These are phyloP conservation scores for Ernsta delagoae DNA, from an alignment of 2,888 invertebrate genomes.

Conservation along the genomic window DNA sequence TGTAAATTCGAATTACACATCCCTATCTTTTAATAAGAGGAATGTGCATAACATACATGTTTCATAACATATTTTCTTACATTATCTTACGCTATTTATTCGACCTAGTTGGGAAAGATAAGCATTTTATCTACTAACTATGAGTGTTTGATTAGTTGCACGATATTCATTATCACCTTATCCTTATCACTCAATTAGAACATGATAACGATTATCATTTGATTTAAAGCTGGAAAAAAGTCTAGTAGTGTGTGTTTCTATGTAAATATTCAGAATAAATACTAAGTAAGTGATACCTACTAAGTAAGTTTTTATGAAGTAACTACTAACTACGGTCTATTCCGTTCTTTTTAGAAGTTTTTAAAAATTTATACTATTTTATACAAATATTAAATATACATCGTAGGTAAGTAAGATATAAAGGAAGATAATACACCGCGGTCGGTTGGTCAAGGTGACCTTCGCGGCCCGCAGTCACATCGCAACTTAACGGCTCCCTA, in stretches of 20 bases:
- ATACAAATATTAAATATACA: too few species aligned
- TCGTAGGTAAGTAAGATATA: neutral
- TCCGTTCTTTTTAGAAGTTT: too few species aligned
- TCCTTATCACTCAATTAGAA: slow-evolving; percentile 48
- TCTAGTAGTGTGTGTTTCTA: neutral
- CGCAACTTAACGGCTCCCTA: slow-evolving; percentile 69
- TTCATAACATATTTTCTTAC: slow-evolving; percentile 24
- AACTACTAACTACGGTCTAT: too few species aligned
- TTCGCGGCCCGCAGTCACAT: slow-evolving; percentile 66
- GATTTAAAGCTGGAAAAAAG: neutral
- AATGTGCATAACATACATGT: neutral
- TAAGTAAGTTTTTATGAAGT: neutral
- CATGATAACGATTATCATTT: slow-evolving; percentile 51
- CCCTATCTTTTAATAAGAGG: neutral
- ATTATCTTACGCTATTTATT: slow-evolving; percentile 58
- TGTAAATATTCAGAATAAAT: too few species aligned
- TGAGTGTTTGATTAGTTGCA: slow-evolving; percentile 66
- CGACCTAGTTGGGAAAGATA: slow-evolving; percentile 76
- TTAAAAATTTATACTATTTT: too few species aligned
- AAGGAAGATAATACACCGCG: slow-evolving; percentile 49
- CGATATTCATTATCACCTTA: slow-evolving; percentile 62
- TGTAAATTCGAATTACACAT: neutral
- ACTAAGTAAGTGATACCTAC: too few species aligned
- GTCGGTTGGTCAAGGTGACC: slow-evolving; percentile 78
- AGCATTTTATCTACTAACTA: slow-evolving; percentile 60